Percentiles rank a stretch among this genome's conserved stretches.
Evolutionary conservation across 2,888 invertebrate genomes (phyloP).

Genomic region (Galerucella nymphaeae): DNA sequence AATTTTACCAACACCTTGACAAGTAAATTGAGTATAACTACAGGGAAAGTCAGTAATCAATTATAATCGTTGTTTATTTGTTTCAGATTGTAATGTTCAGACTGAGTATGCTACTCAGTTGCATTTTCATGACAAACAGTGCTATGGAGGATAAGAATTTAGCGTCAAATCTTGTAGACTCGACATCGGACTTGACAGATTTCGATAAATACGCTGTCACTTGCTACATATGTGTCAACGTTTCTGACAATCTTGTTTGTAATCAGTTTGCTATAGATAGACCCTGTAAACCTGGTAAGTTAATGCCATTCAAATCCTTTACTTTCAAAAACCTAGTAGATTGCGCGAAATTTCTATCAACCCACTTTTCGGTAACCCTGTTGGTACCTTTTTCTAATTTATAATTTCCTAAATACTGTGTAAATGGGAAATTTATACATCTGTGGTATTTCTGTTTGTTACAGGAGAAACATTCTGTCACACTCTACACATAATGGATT

Average conservation of each 20-base stretch:
- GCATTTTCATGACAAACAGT: slow-evolving; percentile 64
- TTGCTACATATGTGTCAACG: slow-evolving; percentile 74
- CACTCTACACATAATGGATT: slow-evolving; percentile 73
- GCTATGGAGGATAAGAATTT: slow-evolving; percentile 56
- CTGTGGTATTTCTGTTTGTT: slow-evolving; percentile 36
- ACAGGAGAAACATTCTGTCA: slow-evolving; percentile 72
- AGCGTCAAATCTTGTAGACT: slow-evolving; percentile 48
- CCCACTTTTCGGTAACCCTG: too few species aligned
- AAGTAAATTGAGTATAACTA: too few species aligned
- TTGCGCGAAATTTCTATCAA: too few species aligned
- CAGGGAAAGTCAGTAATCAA: not conserved
- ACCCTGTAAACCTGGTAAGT: slow-evolving; percentile 69
- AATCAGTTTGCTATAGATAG: slow-evolving; percentile 73
- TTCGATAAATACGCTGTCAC: slow-evolving; percentile 66
- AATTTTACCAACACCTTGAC: too few species aligned
- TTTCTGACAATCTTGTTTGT: slow-evolving; percentile 73
- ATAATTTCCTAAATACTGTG: not conserved
- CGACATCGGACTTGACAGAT: slow-evolving; percentile 49
- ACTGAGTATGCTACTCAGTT: slow-evolving; percentile 64
- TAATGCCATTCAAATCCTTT: too few species aligned
- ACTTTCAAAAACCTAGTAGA: too few species aligned
- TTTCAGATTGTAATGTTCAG: slow-evolving; percentile 65
- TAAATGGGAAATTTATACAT: not conserved
- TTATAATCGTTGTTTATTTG: slow-evolving; percentile 39
- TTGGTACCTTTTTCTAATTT: too few species aligned